Base-by-base conservation (phyloP, 2,888 invertebrate species). In the Balanococcus diminutus region DNA sequence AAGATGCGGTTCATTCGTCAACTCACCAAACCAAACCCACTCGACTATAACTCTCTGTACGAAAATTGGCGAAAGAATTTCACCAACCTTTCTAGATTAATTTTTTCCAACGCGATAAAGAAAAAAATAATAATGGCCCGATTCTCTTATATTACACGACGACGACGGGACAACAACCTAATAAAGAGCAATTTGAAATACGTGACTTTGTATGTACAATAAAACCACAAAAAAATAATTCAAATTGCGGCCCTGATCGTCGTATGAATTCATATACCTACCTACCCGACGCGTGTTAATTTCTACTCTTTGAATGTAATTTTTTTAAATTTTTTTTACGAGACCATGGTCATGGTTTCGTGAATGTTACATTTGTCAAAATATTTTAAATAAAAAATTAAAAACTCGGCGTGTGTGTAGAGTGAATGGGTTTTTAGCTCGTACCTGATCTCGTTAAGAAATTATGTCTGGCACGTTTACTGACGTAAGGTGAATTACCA, bases 391-490 rank as follows among this genome's bases (percentile, higher is more conserved):
- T 56, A 56, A 22, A 56, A n/a, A 22, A 56, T 56, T 56, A 56
- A 56, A 56, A 56, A 56, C 56, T 56, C 56, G 22, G 9, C 22
- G 14, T 42, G 14, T 11, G 5, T 22, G 22, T 22, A 19, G 22
- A 19, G 6, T 19, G 6, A 19, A 6, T 19, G n/a, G 6, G 51
- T 22, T 22, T 22, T 4, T 56, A 72, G n/a, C 5, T 42, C 61
- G 6, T 89, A 91, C 91, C 91, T 88, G 91, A 91, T 88, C 91
- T 89, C 36, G 90, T 90, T 86, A 91, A 89, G 88, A 91, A 90
- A 88, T 91, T 91, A 88, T 91, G 91, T n/a, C 91, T 89, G 32
- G 91, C 91, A 86, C 90, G 88, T 83, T 91, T 90, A 87, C 90
- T 90, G 87, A 90, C 90, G 87, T 90, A 91, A 2, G 91, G 91